Percentiles rank a stretch among this genome's conserved stretches.
These are phyloP conservation scores for Nothocercus julius DNA, from an alignment of 2,113 vertebrate genomes.

Conservation along the genomic window DNA sequence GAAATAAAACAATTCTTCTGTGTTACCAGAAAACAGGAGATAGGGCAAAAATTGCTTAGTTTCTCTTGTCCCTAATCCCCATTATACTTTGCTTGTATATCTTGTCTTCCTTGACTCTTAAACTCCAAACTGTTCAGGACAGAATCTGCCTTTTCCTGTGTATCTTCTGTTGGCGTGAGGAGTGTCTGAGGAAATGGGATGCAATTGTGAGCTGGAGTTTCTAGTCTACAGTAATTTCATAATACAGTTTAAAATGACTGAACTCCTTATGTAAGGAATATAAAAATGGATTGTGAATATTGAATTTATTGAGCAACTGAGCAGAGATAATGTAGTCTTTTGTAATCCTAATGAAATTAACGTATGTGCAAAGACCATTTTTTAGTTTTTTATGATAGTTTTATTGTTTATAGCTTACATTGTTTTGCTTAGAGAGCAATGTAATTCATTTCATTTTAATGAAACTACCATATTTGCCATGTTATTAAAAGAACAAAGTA, in stretches of 20 bases:
- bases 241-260: not conserved
- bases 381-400: not conserved
- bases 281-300: not conserved
- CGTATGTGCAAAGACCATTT: not conserved
- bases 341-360: not conserved
- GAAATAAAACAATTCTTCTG: not conserved
- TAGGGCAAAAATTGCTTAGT: not conserved
- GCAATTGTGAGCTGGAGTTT: not conserved
- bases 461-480: not conserved
- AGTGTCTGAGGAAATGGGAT: not conserved
- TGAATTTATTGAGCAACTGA: not conserved
- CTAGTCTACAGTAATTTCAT: not conserved
- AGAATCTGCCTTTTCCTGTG: not conserved
- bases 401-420: not conserved
- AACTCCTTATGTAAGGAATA: not conserved
- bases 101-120: not conserved
- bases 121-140: not conserved
- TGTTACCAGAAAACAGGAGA: not conserved
- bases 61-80: not conserved
- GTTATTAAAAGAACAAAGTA: not conserved
- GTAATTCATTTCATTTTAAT: not conserved
- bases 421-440: not conserved
- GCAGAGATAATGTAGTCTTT: not conserved
- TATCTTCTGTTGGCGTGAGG: not conserved
- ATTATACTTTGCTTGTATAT: not conserved